Base-by-base conservation (phyloP, 2,113 vertebrate genomes). In the Rutilus rutilus region DNA sequence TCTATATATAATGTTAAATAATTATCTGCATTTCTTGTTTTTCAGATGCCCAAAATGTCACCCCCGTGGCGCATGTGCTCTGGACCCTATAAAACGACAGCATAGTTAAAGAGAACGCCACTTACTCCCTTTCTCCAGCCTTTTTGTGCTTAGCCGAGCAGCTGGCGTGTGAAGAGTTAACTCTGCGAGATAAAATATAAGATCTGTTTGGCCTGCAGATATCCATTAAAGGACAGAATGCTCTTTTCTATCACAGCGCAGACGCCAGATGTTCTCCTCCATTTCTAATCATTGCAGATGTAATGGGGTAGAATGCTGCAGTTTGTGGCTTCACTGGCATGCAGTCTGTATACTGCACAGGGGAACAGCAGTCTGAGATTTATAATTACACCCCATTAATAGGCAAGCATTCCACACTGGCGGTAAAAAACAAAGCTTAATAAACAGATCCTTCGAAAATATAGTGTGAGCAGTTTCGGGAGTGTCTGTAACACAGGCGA, bases 381-480 rank as follows among this genome's bases (percentile, higher is more conserved):
- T 97, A 96, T 97, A 97, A 98, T 98, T 98, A 98, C 97, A 96
- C 95, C 95, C 96, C 96, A 97, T 98, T 97, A 98, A 97, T 96
- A 96, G 95, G 95, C 95, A 95, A 94, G 95, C 95, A 96, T 96
- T 96, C 96, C 97, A 96, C 95, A 94, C 96, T 94, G 95, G 95
- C 95, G 94, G 94, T 94, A 95, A 52, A 96, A 95, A 86, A 95
- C 95, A 94, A 94, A 96, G 96, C 95, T 96, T 93, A 95, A 89
- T 95, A 95, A 97, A 97, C 96, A 96, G 94, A 95, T 95, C 85
- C 67, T 39, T 78, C 59, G 65, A 45, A 64, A 45, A 64, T 82
- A 64, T 71, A 50, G 47, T 6, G 19, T 45, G 57, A 33, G 33
- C 33, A 33, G 50, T 82, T 78, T 69, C 82, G 2, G 36, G 54